A percentile compares a stretch with the other conserved stretches of the same genome.
Evolutionary conservation across 1,140 invertebrate genomes (phyloP).

Genomic region (Hycleus cichorii): DNA sequence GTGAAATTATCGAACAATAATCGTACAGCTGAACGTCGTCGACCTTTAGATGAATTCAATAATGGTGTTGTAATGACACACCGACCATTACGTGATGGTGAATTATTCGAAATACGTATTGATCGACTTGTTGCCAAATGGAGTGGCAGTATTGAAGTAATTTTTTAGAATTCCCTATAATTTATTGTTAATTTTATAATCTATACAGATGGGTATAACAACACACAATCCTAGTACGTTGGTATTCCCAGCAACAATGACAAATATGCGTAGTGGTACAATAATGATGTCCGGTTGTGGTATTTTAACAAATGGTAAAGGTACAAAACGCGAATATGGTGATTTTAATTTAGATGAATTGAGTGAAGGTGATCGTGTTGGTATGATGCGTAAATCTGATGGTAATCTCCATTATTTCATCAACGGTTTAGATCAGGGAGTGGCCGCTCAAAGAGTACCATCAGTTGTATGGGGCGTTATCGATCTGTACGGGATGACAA

Average conservation of each 20-base stretch:
- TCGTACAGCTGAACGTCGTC: slow-evolving; percentile 74
- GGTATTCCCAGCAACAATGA: slow-evolving; percentile 95
- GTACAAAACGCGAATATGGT: slow-evolving; percentile 85
- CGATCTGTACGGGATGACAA: slow-evolving; percentile 94
- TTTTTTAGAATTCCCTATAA: neutral
- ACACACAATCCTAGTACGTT: slow-evolving; percentile 84
- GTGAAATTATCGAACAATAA: slow-evolving; percentile 81
- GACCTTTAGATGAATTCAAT: slow-evolving; percentile 90
- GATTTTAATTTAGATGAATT: slow-evolving; percentile 92
- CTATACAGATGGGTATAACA: slow-evolving; percentile 73
- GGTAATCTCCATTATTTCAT: slow-evolving; percentile 89
- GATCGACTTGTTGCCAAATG: slow-evolving; percentile 87
- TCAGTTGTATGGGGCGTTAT: slow-evolving; percentile 83
- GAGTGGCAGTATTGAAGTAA: slow-evolving; percentile 81
- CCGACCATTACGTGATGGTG: slow-evolving; percentile 75
- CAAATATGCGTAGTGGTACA: slow-evolving; percentile 89
- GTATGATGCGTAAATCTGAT: slow-evolving; percentile 73
- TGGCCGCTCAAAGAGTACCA: slow-evolving; percentile 74
- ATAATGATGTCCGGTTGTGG: slow-evolving; percentile 97
- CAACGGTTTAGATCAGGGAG: slow-evolving; percentile 87
- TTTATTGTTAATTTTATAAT: slow-evolving; percentile 1
- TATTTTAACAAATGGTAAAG: slow-evolving; percentile 89
- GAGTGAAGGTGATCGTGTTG: slow-evolving; percentile 81
- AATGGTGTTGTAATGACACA: slow-evolving; percentile 91
- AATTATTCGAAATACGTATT: slow-evolving; percentile 90